phyloP scores from a whole-genome alignment of 2,888 invertebrate genomes.

The Calliphora vomitoria region DNA sequence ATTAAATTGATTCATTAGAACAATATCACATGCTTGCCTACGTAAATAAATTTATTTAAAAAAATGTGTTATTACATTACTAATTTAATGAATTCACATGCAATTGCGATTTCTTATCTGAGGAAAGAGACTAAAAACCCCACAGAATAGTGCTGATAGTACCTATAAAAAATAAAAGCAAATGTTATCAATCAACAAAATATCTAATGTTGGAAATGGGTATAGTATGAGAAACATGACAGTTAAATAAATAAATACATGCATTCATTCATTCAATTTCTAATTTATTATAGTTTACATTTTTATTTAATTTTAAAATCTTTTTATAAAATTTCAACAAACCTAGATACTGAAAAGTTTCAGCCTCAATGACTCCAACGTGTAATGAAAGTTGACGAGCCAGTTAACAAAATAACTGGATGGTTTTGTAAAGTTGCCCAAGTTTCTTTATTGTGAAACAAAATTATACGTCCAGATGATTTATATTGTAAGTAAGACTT shows the following conservation, averaged over 20 bases:
- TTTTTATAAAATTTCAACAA: no score
- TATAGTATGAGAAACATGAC: not conserved
- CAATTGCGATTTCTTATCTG: constrained; percentile 24
- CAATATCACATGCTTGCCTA: constrained; percentile 37
- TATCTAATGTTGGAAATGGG: constrained; percentile 5
- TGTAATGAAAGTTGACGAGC: no score
- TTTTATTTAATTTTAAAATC: not conserved
- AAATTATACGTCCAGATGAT: no score
- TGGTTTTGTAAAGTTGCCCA: no score
- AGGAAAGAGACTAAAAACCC: not conserved
- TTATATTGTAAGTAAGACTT: no score
- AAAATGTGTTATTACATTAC: not conserved
- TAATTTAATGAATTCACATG: constrained; percentile 47
- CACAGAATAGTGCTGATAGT: not conserved
- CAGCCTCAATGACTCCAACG: no score
- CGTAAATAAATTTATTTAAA: not conserved
- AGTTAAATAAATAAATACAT: not conserved
- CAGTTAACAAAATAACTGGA: no score
- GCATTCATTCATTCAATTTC: not conserved
- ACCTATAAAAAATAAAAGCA: not conserved
- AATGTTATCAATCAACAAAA: constrained; percentile 39
- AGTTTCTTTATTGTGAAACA: no score
- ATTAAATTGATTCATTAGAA: constrained; percentile 8
- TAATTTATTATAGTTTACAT: not conserved
- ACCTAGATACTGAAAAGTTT: no score